These are phyloP conservation scores for Tinea trinotella DNA, from an alignment of 2,888 invertebrate species.

Conservation along the genomic window DNA sequence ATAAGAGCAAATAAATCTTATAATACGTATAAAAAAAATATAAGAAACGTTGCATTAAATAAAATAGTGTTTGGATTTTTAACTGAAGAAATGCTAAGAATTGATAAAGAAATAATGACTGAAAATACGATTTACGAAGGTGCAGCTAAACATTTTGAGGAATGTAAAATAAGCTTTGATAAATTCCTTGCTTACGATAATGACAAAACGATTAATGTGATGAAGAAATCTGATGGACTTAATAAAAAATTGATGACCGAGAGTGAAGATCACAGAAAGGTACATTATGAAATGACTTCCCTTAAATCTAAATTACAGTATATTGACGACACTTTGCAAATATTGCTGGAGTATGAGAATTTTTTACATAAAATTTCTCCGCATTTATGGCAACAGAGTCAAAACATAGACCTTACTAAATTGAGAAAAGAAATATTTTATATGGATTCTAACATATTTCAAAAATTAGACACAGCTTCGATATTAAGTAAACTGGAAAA, in stretches of 20 bases:
- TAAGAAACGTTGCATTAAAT: slow-evolving; percentile 54
- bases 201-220: slow-evolving; percentile 58
- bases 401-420: slow-evolving; percentile 38
- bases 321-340: slow-evolving; percentile 52
- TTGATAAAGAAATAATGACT: slow-evolving; percentile 50
- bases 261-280: slow-evolving; percentile 53
- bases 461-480: slow-evolving; percentile 35
- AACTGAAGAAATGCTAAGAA: slow-evolving; percentile 55
- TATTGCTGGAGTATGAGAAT: slow-evolving; percentile 55
- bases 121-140: slow-evolving; percentile 48
- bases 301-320: slow-evolving; percentile 59
- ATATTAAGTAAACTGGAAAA: slow-evolving; percentile 36
- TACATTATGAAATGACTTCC: slow-evolving; percentile 51
- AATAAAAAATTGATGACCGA: slow-evolving; percentile 49
- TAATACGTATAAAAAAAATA: slow-evolving; percentile 66
- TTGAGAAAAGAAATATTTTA: slow-evolving; percentile 42
- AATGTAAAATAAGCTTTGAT: slow-evolving; percentile 58
- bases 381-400: slow-evolving; percentile 50
- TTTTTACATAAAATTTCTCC: slow-evolving; percentile 57
- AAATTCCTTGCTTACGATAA: slow-evolving; percentile 61
- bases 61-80: slow-evolving; percentile 49
- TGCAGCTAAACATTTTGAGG: slow-evolving; percentile 51
- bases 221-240: slow-evolving; percentile 55
- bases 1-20: slow-evolving; percentile 69
- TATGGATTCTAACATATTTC: slow-evolving; percentile 45